Conservation (phyloP, 2,888 invertebrate genomes). For the Phrixothrix hirtus region DNA sequence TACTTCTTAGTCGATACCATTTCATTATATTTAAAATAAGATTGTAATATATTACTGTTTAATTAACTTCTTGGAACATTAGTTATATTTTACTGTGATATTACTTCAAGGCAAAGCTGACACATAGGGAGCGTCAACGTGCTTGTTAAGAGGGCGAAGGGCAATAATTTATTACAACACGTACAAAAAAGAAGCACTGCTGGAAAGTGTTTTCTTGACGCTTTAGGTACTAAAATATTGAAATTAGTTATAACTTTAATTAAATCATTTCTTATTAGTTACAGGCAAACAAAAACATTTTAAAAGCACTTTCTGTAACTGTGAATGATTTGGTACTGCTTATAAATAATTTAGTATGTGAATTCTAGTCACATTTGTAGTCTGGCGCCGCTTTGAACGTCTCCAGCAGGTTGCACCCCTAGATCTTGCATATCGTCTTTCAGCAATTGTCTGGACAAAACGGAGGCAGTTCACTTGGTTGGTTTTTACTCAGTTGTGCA, state of each 20-base stretch:
- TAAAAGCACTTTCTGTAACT: no score
- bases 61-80: no score
- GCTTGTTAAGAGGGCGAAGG: conserved; percentile 2
- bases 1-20: no score
- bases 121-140: conserved; percentile 2
- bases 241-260: no score
- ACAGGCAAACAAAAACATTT: no score
- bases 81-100: background rate
- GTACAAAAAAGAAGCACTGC: background rate
- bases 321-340: background rate
- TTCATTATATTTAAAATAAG: no score
- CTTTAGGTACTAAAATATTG: no score
- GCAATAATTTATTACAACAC: conserved; percentile 4
- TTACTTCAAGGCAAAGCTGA: background rate
- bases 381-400: conserved; percentile 22
- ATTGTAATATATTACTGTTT: no score
- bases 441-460: conserved; percentile 36
- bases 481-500: conserved; percentile 38
- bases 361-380: conserved; percentile 17
- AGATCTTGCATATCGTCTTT: conserved; percentile 33
- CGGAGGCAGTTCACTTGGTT: conserved; percentile 35
- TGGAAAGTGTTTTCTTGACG: background rate
- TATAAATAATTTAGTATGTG: conserved; percentile 25
- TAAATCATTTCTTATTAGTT: background rate
- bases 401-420: conserved; percentile 20